Percentiles rank a stretch among this genome's conserved stretches.
Evolutionary conservation across 2,888 invertebrate species (phyloP).

Genomic region (Ptilodon capucinus): DNA sequence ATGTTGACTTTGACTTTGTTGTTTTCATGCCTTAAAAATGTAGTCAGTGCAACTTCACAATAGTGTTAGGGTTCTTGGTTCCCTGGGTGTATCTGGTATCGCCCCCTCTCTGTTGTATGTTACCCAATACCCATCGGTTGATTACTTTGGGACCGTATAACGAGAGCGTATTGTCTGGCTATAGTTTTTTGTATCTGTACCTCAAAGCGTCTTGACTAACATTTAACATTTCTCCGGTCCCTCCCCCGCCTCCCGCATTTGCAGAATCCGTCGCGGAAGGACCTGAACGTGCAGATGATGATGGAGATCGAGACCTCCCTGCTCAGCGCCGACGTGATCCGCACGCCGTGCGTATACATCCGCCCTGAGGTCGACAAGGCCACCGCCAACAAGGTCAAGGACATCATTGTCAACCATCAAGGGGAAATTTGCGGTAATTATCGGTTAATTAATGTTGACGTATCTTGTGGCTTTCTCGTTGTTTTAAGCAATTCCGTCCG

Average conservation of each 20-base stretch:
- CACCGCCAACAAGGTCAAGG: constrained; percentile 90
- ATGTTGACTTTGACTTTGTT: too few relatives aligned
- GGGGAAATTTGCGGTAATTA: constrained; percentile 86
- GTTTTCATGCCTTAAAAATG: too few relatives aligned
- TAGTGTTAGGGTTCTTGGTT: too few relatives aligned
- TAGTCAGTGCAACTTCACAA: too few relatives aligned
- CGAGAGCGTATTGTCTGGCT: too few relatives aligned
- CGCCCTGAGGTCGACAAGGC: constrained; percentile 93
- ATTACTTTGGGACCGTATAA: too few relatives aligned
- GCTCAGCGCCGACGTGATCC: constrained; percentile 90
- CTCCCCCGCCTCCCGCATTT: constrained; percentile 59
- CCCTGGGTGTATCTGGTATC: too few relatives aligned
- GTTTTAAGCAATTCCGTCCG: too few relatives aligned
- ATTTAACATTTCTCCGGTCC: constrained; percentile 34
- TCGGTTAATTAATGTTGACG: too few relatives aligned
- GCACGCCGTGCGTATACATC: constrained; percentile 91
- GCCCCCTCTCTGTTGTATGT: too few relatives aligned
- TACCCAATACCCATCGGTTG: too few relatives aligned
- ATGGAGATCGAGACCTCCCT: constrained; percentile 93
- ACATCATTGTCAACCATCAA: constrained; percentile 93
- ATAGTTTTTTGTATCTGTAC: constrained; percentile 5
- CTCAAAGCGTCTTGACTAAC: constrained; percentile 27
- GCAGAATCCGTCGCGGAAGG: constrained; percentile 94
- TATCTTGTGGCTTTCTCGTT: too few relatives aligned
- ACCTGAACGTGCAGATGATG: constrained; percentile 96